These are phyloP conservation scores for Ranitomeya variabilis DNA, from an alignment of 2,113 vertebrate species.

Conservation along the genomic window DNA sequence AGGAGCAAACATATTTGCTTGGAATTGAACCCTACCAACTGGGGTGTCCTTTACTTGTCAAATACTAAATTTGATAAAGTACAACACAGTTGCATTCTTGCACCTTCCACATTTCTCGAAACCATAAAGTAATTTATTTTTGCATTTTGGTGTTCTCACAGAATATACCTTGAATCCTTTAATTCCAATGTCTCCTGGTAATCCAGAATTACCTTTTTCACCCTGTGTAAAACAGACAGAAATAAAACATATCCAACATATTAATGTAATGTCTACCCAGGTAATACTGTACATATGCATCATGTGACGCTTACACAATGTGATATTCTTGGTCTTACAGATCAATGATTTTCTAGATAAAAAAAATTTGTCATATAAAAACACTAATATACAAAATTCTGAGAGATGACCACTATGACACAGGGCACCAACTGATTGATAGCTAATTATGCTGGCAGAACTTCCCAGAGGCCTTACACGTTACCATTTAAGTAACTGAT, in stretches of 20 bases:
- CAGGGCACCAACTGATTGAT: too few species aligned
- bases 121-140: not conserved
- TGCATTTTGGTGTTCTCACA: not conserved
- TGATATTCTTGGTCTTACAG: too few species aligned
- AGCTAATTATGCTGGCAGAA: too few species aligned
- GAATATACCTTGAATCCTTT: conserved; percentile 81
- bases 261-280: not conserved
- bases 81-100: not conserved
- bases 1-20: not conserved
- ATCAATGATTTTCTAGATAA: too few species aligned
- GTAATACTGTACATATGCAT: not conserved
- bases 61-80: not conserved
- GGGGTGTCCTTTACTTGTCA: not conserved
- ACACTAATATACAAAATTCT: too few species aligned
- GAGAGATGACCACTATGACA: too few species aligned
- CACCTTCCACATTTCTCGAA: not conserved
- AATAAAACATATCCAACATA: not conserved
- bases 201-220: conserved; percentile 75
- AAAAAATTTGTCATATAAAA: too few species aligned
- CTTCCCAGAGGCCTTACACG: not conserved
- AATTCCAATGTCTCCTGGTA: conserved; percentile 72
- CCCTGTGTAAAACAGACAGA: conserved; percentile 69
- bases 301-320: too few species aligned
- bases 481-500: not conserved
- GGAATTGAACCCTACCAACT: too few species aligned